These are phyloP conservation scores for Aramus guarauna DNA, from an alignment of 2,113 vertebrate species.

Conservation along the genomic window DNA sequence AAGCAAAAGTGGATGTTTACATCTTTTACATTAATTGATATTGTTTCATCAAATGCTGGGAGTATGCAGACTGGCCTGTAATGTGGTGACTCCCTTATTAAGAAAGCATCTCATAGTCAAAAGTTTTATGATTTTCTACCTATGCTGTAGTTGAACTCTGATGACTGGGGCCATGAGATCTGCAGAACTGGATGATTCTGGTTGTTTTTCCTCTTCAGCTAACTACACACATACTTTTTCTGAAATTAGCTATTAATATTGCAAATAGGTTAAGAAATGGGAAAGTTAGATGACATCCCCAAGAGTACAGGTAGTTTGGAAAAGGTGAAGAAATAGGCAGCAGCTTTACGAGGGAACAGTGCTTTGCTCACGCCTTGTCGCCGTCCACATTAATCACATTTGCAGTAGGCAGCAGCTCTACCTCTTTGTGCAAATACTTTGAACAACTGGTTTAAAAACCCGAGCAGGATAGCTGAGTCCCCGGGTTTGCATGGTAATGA, in stretches of 20 bases:
- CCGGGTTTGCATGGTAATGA: neutral
- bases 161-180: neutral
- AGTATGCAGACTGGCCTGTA: neutral
- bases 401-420: conserved; percentile 28
- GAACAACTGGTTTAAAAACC: conserved; percentile 2
- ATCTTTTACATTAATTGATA: neutral
- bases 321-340: conserved; percentile 15
- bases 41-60: neutral
- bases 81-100: neutral
- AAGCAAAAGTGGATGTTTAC: neutral
- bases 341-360: neutral
- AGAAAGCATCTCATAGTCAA: neutral
- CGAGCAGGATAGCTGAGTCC: neutral
- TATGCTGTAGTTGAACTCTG: neutral
- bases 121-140: neutral
- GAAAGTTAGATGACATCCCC: conserved; percentile 14
- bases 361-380: conserved; percentile 2
- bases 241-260: conserved; percentile 20
- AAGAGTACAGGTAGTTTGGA: neutral
- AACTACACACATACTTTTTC: neutral
- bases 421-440: conserved; percentile 36
- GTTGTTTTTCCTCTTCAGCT: neutral
- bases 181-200: neutral
- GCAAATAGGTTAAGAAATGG: conserved; percentile 6
- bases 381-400: conserved; percentile 27